phyloP scores from a whole-genome alignment of 2,797 vertebrate species.

The Pangasius djambal region DNA sequence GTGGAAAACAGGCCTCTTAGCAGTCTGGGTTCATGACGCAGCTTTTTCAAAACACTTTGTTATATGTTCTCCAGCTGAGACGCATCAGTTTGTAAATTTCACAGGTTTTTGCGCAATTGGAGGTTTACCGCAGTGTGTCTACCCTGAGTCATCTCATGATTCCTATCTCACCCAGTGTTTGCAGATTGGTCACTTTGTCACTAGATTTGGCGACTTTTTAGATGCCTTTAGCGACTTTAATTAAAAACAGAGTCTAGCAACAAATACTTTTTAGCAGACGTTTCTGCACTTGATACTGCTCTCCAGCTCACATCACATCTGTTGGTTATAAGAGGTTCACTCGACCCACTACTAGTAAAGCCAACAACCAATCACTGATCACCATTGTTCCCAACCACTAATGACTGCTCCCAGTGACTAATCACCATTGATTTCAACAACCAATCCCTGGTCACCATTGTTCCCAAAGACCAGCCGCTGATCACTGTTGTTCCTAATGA shows the following conservation, averaged over 20 bases:
- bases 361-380: not conserved
- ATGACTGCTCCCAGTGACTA: too few species aligned
- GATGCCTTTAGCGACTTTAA: too few species aligned
- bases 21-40: constrained; percentile 28
- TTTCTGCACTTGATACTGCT: not conserved
- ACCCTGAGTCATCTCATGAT: not conserved
- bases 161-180: not conserved
- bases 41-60: constrained; percentile 20
- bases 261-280: not conserved
- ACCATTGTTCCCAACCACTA: not conserved
- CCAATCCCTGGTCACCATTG: not conserved
- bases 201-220: not conserved
- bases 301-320: not conserved
- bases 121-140: constrained; percentile 28
- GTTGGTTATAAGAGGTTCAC: not conserved
- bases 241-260: not conserved
- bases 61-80: constrained; percentile 37
- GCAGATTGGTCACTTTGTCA: not conserved
- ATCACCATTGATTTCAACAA: not conserved
- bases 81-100: constrained; percentile 42
- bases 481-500: not conserved
- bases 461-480: not conserved
- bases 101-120: constrained; percentile 16
- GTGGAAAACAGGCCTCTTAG: constrained; percentile 28
- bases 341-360: not conserved